Evolutionary conservation across 2,797 vertebrate species (phyloP), one percentile per base, ranked within the genome.

Genomic region (Carapus acus): DNA sequence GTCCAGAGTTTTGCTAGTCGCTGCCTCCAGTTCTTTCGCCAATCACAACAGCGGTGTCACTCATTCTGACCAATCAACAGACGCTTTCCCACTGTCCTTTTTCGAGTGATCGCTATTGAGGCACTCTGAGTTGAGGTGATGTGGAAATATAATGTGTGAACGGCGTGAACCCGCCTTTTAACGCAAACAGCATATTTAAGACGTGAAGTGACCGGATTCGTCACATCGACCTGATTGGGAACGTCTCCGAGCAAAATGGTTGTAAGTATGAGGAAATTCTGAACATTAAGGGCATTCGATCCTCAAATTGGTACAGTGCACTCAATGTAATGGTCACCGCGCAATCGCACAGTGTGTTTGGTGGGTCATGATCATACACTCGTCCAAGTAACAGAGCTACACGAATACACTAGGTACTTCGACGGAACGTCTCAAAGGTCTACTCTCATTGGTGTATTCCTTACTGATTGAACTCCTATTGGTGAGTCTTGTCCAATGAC

Each of bases 111-210:
- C n/a, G n/a, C 37, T 58, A 73, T 67, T 62, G 76, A 45, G 1
- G 33, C 74, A 64, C 78, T 74, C 82, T 75, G 72, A 41, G 49
- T 77, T 65, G 71, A 51, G 67, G 64, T 54, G 79, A 76, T 58
- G 38, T 69, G 37, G 43, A 53, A 68, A 62, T 72, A 81, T 71
- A 78, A 79, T 80, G 81, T 75, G 57, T 34, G 31, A 44, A 42
- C 37, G 65, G 51, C 70, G 77, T 49, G 58, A 63, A 22, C 6
- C 9, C 24, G 15, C 22, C 7, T 4, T 15, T 15, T 14, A 36
- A 27, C 7, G 21, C 11, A 46, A 43, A 29, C 20, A 1, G 18
- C 22, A n/a, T 46, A 7, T 15, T n/a, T 24, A 36, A 3, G 16
- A 23, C 41, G 49, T 38, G 56, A 50, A 43, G 54, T 2, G 11